Conservation (phyloP, 2,888 invertebrate genomes). For the Gandaritis pyraliata region DNA sequence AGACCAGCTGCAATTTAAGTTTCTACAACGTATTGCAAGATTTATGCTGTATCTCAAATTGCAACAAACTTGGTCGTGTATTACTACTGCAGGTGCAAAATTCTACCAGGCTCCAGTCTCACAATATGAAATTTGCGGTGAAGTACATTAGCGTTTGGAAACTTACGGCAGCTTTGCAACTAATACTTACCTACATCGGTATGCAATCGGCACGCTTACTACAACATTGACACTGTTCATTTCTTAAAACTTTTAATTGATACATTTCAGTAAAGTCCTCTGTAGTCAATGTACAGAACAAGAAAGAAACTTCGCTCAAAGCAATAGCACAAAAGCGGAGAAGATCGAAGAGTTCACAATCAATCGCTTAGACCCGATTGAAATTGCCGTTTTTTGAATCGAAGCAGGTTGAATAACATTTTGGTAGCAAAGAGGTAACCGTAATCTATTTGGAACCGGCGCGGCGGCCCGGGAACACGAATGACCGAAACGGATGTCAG, state of each 20-base stretch:
- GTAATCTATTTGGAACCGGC: constrained; percentile 70
- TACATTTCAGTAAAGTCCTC: constrained; percentile 48
- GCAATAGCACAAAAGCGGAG: constrained; percentile 42
- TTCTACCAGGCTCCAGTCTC: constrained; percentile 31
- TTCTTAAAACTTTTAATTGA: constrained; percentile 59
- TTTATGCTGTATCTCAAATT: constrained; percentile 43
- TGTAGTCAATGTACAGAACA: constrained; percentile 22
- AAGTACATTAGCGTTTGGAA: constrained; percentile 37
- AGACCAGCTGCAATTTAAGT: constrained; percentile 34
- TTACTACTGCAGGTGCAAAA: constrained; percentile 37
- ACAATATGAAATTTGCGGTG: constrained; percentile 37
- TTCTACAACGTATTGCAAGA: constrained; percentile 35
- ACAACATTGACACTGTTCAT: constrained; percentile 55
- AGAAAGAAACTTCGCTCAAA: constrained; percentile 50
- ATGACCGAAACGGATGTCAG: constrained; percentile 61
- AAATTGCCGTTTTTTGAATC: constrained; percentile 62
- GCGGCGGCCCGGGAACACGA: constrained; percentile 62
- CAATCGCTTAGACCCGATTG: constrained; percentile 52
- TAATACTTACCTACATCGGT: constrained; percentile 25
- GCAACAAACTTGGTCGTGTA: constrained; percentile 41
- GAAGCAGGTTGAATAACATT: constrained; percentile 66
- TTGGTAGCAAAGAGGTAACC: constrained; percentile 59
- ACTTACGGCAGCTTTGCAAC: constrained; percentile 47
- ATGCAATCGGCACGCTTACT: constrained; percentile 40
- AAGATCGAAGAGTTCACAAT: constrained; percentile 45